Percentiles rank a stretch among this genome's conserved stretches.
phyloP scores from a whole-genome alignment of 1,140 invertebrate genomes.

The Ladona fulva region DNA sequence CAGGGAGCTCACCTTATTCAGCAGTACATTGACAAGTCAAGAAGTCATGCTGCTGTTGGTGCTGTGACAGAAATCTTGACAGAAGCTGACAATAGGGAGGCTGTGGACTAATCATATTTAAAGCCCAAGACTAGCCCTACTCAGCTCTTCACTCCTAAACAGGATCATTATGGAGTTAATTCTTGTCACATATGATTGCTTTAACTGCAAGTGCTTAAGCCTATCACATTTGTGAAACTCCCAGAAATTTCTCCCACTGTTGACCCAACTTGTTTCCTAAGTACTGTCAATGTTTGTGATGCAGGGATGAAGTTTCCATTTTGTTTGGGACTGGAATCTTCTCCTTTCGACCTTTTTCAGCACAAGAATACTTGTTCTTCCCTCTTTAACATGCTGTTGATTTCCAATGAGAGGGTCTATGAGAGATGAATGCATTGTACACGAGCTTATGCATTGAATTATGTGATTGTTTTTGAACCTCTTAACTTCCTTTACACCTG shows the following conservation, averaged over 20 bases:
- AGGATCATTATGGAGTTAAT: background rate
- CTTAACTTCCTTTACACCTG: background rate
- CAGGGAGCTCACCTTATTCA: background rate
- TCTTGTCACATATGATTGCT: background rate
- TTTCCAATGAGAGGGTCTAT: background rate
- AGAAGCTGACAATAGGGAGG: background rate
- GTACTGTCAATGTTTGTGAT: constrained; percentile 1
- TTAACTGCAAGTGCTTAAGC: background rate
- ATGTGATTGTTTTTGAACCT: background rate
- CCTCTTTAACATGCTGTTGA: background rate
- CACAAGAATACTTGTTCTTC: background rate
- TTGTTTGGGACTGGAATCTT: background rate
- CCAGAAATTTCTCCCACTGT: background rate
- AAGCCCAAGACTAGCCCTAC: background rate
- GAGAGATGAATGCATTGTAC: background rate
- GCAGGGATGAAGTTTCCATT: background rate
- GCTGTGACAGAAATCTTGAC: background rate
- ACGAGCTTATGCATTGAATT: background rate
- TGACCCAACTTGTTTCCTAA: background rate
- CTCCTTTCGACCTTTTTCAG: background rate
- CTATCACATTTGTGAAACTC: background rate
- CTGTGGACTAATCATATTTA: background rate
- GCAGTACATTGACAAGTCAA: background rate
- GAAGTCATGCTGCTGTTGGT: background rate
- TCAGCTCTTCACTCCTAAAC: background rate